Percentiles rank a stretch among this genome's conserved stretches.
Conservation (phyloP, 1,140 invertebrate genomes). For the Drosophila serrata region DNA sequence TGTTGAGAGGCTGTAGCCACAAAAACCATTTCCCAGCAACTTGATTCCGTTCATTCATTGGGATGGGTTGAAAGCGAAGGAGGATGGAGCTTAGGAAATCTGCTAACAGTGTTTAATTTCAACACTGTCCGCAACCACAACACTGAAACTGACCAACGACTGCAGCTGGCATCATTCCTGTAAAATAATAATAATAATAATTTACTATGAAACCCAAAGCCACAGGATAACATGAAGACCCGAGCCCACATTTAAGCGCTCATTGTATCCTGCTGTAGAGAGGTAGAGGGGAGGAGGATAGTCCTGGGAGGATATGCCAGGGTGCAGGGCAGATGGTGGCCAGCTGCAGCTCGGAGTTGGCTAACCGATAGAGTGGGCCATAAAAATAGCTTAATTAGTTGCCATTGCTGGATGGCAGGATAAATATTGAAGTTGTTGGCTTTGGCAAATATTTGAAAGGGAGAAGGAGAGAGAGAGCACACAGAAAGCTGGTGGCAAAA, state of each 20-base stretch:
- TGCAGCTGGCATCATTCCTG: slow-evolving; percentile 55
- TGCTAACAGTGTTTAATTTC: slow-evolving; percentile 71
- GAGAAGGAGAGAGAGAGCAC: slow-evolving; percentile 4
- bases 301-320: not conserved
- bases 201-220: slow-evolving; percentile 72
- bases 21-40: slow-evolving; percentile 62
- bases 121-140: slow-evolving; percentile 68
- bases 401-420: slow-evolving; percentile 41
- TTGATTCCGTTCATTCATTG: slow-evolving; percentile 50
- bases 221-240: slow-evolving; percentile 57
- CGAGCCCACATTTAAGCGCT: slow-evolving; percentile 28
- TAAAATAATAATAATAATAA: slow-evolving; percentile 77
- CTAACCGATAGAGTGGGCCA: slow-evolving; percentile 54
- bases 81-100: slow-evolving; percentile 45
- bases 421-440: slow-evolving; percentile 51
- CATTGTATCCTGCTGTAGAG: slow-evolving; percentile 33
- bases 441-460: slow-evolving; percentile 58
- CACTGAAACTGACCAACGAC: slow-evolving; percentile 44
- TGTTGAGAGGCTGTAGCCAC: slow-evolving; percentile 47
- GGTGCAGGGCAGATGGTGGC: slow-evolving; percentile 7
- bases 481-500: slow-evolving; percentile 10
- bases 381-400: slow-evolving; percentile 74
- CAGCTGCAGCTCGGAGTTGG: slow-evolving; percentile 30
- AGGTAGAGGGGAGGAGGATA: not conserved
- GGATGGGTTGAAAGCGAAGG: not conserved